Conservation (phyloP, 1,140 invertebrate genomes). For the Scylla paramamosain region DNA sequence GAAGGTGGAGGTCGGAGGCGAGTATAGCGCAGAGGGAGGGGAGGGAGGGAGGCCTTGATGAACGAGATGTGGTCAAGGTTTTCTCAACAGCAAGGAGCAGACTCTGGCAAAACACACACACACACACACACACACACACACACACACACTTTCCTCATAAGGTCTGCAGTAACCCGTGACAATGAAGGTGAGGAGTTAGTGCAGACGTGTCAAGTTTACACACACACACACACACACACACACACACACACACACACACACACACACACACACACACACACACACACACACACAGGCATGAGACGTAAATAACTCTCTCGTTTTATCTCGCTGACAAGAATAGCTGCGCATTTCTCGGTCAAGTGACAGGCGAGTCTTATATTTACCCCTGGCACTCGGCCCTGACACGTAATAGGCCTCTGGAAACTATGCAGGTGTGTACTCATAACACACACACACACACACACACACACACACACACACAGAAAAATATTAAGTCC, state of each 20-base stretch:
- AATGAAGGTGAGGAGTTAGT: not conserved
- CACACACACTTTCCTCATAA: constrained; percentile 28
- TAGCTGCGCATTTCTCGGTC: not conserved
- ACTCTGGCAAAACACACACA: not conserved
- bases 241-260: constrained; percentile 45
- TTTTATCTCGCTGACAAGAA: not conserved
- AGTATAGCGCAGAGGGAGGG: not conserved
- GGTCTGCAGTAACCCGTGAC: not conserved
- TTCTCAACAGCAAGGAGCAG: not conserved
- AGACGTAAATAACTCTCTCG: not conserved
- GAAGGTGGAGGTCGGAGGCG: not conserved
- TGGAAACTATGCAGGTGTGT: not conserved
- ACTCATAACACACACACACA: constrained; percentile 14
- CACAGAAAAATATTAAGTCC: not conserved
- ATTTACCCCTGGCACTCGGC: not conserved
- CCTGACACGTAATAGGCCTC: not conserved
- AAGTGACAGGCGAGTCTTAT: not conserved
- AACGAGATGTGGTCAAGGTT: constrained; percentile 11
- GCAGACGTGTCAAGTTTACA: not conserved
- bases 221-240: constrained; percentile 47
- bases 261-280: constrained; percentile 51
- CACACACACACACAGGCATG: constrained; percentile 12
- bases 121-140: constrained; percentile 26
- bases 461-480: constrained; percentile 38
- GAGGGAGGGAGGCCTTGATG: constrained; percentile 5